Percentiles rank a stretch among this genome's conserved stretches.
phyloP scores from a whole-genome alignment of 2,888 invertebrate genomes.

The Athalia cordata region DNA sequence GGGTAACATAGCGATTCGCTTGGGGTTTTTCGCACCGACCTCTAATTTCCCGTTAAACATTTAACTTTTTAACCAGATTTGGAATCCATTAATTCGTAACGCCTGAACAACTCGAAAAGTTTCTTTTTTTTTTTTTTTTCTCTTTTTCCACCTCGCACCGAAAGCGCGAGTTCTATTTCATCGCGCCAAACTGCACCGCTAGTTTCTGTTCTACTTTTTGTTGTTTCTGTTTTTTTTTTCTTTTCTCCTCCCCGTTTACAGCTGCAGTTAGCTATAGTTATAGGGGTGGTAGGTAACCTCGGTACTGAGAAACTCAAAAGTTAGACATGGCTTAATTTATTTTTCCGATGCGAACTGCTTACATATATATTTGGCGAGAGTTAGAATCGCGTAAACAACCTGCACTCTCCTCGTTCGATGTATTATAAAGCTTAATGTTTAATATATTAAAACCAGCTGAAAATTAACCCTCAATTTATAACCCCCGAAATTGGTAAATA shows the following conservation, averaged over 20 bases:
- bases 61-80: slow-evolving; percentile 9
- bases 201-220: background rate
- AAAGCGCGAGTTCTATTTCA: background rate
- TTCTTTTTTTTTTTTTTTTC: no score
- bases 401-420: background rate
- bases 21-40: background rate
- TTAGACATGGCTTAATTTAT: no score
- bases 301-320: no score
- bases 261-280: background rate
- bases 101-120: slow-evolving; percentile 20
- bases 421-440: slow-evolving; percentile 28
- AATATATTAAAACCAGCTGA: slow-evolving; percentile 26
- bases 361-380: no score
- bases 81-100: slow-evolving; percentile 24
- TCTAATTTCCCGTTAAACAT: background rate
- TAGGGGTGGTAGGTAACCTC: background rate
- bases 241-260: background rate
- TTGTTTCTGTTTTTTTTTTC: no score
- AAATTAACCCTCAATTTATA: background rate
- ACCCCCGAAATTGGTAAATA: no score
- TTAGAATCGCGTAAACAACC: slow-evolving; percentile 13
- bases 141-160: background rate
- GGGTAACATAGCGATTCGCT: no score
- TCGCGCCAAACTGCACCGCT: background rate
- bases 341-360: no score